phyloP scores from a whole-genome alignment of 2,113 vertebrate genomes.

The Nesoenas mayeri region DNA sequence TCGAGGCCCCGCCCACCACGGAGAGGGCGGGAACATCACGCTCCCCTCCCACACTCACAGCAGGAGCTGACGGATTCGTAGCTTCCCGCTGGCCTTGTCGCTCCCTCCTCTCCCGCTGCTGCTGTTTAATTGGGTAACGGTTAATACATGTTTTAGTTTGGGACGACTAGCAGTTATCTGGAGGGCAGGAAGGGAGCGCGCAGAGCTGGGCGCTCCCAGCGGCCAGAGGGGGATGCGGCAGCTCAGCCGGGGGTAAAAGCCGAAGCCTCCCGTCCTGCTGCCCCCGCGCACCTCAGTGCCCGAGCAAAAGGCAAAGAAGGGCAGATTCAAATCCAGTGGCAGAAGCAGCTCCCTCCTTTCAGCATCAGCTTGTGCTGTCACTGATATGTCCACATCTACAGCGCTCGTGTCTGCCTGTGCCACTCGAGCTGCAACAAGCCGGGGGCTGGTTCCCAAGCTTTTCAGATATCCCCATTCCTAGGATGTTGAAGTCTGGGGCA shows the following conservation, averaged over 20 bases:
- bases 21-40: accelerated
- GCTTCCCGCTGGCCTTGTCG: too few species aligned
- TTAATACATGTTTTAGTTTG: too few species aligned
- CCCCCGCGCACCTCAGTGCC: accelerated
- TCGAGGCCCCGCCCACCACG: not conserved
- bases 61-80: too few species aligned
- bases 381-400: accelerated
- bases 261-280: accelerated
- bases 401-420: accelerated
- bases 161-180: not conserved
- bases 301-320: not conserved
- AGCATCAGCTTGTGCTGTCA: not conserved
- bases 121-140: too few species aligned
- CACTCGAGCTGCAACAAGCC: not conserved
- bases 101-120: too few species aligned
- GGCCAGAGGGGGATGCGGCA: not conserved
- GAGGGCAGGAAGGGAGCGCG: not conserved
- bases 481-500: not conserved
- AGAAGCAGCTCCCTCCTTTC: not conserved
- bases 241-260: not conserved
- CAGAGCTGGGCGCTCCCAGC: accelerated
- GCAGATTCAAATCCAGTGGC: not conserved
- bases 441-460: not conserved
- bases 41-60: too few species aligned
- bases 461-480: not conserved